Evolutionary conservation across 1,140 invertebrate species (phyloP), one percentile per base, ranked within the genome.

Genomic region (Bombyx mandarina): DNA sequence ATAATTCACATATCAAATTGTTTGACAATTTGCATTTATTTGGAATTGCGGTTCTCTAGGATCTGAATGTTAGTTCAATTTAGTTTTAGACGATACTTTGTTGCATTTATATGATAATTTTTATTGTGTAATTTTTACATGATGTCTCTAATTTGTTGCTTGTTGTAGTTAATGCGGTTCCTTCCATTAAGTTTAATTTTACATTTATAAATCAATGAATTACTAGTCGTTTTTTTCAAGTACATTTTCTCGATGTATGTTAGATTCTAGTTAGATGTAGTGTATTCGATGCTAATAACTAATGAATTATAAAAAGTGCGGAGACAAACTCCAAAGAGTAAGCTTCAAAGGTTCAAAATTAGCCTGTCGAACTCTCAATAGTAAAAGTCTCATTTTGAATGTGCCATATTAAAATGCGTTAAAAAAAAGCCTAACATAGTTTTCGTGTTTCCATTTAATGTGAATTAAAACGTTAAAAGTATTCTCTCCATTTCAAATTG

Each of bases 21-120:
- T 77, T 49, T 59, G 63, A 79, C 75, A 79, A 77, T 79, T 77
- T 75, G 69, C 59, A 68, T 69, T 67, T 73, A 22, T n/a, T 54
- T 54, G 44, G 43, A 49, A 49, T 18, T 49, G 48, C 12, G 22
- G 48, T 49, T 49, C 12, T 22, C n/a, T 7, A 12, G 48, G 12
- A 18, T n/a, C 9, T 10, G 48, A n/a, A 49, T 26, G 50, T 51
- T 51, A 51, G 43, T 45, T 46, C 8, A 4, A 45, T 45, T n/a
- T 54, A 54, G 59, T 64, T 68, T 64, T 70, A 73, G 57, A 54
- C 42, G 12, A 67, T 54, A 73, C 70, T 80, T 76, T 73, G 73
- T 79, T 79, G 78, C 77, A 79, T 83, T 80, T 79, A 77, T 61
- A 54, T 55, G 62, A 58, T 57, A 57, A 3, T 35, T 5, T 35